Evolutionary conservation across 2,113 vertebrate species (phyloP).

Genomic region (Diphyllodes magnificus): DNA sequence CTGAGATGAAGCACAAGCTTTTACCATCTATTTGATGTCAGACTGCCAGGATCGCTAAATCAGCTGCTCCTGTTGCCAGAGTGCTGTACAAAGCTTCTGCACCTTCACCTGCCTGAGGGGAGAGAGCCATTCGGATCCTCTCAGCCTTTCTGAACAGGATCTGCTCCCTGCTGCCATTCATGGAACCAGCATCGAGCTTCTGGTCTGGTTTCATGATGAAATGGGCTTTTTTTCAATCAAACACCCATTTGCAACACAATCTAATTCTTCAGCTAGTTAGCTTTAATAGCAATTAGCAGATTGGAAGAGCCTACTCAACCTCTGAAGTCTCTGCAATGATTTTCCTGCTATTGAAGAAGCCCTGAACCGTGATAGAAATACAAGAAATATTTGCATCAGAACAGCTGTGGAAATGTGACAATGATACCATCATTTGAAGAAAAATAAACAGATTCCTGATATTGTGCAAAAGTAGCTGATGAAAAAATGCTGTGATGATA

Average conservation of each 20-base stretch:
- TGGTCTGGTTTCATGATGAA: background rate
- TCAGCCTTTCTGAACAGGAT: background rate
- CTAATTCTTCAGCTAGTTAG: background rate
- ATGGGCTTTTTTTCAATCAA: background rate
- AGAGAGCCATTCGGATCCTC: background rate
- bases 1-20: background rate
- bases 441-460: background rate
- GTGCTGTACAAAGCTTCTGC: background rate
- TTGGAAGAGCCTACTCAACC: background rate
- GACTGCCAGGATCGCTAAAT: background rate
- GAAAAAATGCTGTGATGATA: background rate
- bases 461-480: background rate
- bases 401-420: background rate
- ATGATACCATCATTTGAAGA: background rate
- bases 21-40: background rate
- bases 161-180: background rate
- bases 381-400: background rate
- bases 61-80: background rate
- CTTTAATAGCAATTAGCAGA: background rate
- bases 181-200: background rate
- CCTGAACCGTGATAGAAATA: background rate
- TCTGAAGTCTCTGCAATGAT: background rate
- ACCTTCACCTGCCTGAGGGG: background rate
- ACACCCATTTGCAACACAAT: background rate
- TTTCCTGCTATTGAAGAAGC: background rate